Conservation (phyloP, 2,888 invertebrate species). For the Diplazon laetatorius region DNA sequence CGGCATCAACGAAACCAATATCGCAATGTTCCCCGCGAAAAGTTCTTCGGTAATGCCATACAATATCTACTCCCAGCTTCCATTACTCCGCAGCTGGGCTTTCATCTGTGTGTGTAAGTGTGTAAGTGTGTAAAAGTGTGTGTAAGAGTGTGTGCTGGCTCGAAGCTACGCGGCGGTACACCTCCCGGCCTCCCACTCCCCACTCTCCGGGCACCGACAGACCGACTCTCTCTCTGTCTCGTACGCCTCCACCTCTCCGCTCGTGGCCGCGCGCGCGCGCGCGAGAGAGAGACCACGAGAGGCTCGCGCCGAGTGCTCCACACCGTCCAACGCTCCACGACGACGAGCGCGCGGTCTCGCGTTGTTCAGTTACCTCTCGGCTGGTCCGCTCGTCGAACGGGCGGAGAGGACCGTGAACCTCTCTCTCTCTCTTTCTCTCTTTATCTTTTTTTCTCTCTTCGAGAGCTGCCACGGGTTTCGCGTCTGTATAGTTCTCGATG, state of each 20-base stretch:
- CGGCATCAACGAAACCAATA: constrained; percentile 79
- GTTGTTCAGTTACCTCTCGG: constrained; percentile 32
- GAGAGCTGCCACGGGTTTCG: constrained; percentile 5
- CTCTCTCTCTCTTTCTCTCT: no score
- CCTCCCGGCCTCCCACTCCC: constrained; percentile 53
- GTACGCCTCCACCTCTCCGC: constrained; percentile 52
- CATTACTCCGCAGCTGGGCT: constrained; percentile 77
- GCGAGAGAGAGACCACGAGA: no score
- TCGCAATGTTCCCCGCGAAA: constrained; percentile 80
- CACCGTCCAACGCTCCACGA: constrained; percentile 27
- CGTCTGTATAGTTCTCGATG: constrained; percentile 32
- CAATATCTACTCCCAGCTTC: constrained; percentile 81
- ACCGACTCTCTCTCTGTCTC: constrained; percentile 30
- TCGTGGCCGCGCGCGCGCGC: constrained; percentile 33
- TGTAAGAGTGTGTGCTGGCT: no score
- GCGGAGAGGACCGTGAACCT: constrained; percentile 30
- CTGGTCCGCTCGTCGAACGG: constrained; percentile 6
- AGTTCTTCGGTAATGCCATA: constrained; percentile 81
- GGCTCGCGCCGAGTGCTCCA: constrained; percentile 44
- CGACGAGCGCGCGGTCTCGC: constrained; percentile 7
- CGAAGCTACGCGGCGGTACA: constrained; percentile 14
- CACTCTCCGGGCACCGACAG: constrained; percentile 34
- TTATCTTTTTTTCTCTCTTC: no score
- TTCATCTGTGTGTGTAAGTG: no score
- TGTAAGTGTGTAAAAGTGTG: no score